Conservation (phyloP, 2,797 vertebrate genomes). For the Prunella strophiata region DNA sequence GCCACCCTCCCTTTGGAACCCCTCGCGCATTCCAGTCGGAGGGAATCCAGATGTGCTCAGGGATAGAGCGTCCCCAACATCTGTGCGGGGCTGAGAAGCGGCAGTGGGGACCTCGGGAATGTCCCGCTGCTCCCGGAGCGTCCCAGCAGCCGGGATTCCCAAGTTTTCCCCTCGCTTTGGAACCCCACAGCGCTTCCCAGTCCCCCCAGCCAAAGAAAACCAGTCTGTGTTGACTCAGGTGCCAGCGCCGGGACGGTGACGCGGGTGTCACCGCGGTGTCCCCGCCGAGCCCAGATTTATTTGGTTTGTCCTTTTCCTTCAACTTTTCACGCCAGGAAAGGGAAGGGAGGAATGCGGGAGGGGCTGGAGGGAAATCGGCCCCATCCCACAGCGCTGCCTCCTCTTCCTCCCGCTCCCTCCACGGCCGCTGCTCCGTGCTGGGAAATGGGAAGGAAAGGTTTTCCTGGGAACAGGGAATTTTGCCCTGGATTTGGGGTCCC, state of each 20-base stretch:
- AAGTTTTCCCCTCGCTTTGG: not conserved
- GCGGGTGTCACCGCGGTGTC: not conserved
- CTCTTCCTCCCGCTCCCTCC: not conserved
- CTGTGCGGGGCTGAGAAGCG: not conserved
- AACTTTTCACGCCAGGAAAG: not conserved
- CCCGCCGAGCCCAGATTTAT: not conserved
- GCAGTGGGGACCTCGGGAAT: accelerated
- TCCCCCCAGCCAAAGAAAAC: not conserved
- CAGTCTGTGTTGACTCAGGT: conserved; percentile 1
- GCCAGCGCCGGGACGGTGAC: not conserved
- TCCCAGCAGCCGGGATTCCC: not conserved
- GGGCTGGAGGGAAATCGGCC: not conserved
- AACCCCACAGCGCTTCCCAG: not conserved
- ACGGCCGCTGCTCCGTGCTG: accelerated
- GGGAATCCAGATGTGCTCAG: not conserved
- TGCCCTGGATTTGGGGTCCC: not conserved
- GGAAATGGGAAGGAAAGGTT: not conserved
- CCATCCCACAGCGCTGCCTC: not conserved
- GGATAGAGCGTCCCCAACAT: not conserved
- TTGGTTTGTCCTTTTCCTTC: not conserved
- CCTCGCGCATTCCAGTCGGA: not conserved
- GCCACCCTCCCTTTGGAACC: not conserved
- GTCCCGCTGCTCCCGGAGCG: not conserved
- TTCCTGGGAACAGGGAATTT: not conserved
- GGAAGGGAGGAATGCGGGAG: not conserved